Evolutionary conservation across 2,113 vertebrate species (phyloP).

Genomic region (human): GRCh38 chr6:128482501-128483000

Average conservation of each 20-base stretch:
- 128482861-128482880: slow-evolving; percentile 61
- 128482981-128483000: background rate
- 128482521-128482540: background rate
- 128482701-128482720: background rate
- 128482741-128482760: slow-evolving; percentile 28
- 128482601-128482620: background rate
- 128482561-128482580: background rate
- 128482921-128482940: slow-evolving; percentile 50
- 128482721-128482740: slow-evolving; percentile 17
- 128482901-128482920: slow-evolving; percentile 69
- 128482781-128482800: slow-evolving; percentile 63
- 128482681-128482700: background rate
- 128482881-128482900: slow-evolving; percentile 67
- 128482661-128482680: background rate
- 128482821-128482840: slow-evolving; percentile 74
- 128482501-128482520: background rate
- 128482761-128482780: slow-evolving; percentile 70
- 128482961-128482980: background rate
- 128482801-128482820: slow-evolving; percentile 72
- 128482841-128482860: slow-evolving; percentile 62
- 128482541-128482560: background rate
- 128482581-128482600: background rate
- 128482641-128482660: background rate
- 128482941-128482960: background rate
- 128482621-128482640: background rate